These are phyloP conservation scores for Triplophysa yarkandensis DNA, from an alignment of 2,797 vertebrate species.

Conservation along the genomic window DNA sequence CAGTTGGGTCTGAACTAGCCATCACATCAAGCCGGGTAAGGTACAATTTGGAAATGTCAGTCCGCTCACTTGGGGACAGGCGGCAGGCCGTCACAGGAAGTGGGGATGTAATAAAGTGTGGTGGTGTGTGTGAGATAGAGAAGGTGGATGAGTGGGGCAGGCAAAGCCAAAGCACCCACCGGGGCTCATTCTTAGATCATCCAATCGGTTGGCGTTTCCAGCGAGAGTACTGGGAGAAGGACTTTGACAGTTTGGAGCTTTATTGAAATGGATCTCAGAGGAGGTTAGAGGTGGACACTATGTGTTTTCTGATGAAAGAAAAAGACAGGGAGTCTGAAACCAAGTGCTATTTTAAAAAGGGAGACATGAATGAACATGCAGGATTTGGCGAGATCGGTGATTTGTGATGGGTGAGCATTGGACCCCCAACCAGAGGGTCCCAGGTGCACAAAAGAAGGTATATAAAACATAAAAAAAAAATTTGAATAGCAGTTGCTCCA, in stretches of 20 bases:
- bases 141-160: slow-evolving; percentile 14
- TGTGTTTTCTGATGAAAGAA: slow-evolving; percentile 34
- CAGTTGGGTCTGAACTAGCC: slow-evolving; percentile 29
- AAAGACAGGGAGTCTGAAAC: slow-evolving; percentile 1
- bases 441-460: slow-evolving; percentile 26
- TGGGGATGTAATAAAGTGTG: slow-evolving; percentile 46
- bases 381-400: slow-evolving; percentile 21
- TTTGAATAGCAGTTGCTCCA: not conserved
- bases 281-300: slow-evolving; percentile 37
- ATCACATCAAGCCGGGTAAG: slow-evolving; percentile 34
- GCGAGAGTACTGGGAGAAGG: slow-evolving; percentile 5
- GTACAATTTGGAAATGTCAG: slow-evolving; percentile 49
- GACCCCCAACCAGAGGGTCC: slow-evolving; percentile 4
- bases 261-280: slow-evolving; percentile 40
- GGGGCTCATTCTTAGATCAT: slow-evolving; percentile 26
- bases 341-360: slow-evolving; percentile 35
- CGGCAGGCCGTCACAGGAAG: slow-evolving; percentile 17
- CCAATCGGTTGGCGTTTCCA: not conserved
- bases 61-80: slow-evolving; percentile 37
- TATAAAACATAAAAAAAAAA: not conserved
- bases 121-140: not conserved
- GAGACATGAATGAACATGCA: slow-evolving; percentile 50
- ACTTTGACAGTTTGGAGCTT: slow-evolving; percentile 33
- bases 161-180: slow-evolving; percentile 8
- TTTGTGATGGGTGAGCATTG: slow-evolving; percentile 26